A percentile compares a stretch with the other conserved stretches of the same genome.
phyloP scores from a whole-genome alignment of 2,113 vertebrate species.

The Anhinga rufa region DNA sequence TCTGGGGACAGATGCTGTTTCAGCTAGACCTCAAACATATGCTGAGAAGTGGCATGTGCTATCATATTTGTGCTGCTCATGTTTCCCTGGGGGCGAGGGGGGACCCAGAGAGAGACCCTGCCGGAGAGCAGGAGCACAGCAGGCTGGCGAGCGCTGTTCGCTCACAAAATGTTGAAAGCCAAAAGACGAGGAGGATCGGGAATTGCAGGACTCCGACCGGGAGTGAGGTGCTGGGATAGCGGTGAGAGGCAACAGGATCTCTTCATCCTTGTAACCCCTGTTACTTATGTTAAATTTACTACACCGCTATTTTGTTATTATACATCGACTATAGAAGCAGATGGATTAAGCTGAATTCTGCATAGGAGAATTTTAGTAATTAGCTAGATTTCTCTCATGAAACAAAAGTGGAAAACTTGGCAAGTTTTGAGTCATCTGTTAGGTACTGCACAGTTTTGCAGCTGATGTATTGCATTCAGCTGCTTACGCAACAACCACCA shows the following conservation, averaged over 20 bases:
- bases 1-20: not conserved
- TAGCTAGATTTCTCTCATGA: not conserved
- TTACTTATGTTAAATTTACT: not conserved
- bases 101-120: not conserved
- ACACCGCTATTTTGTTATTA: not conserved
- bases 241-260: not conserved
- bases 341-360: not conserved
- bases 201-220: rapidly evolving
- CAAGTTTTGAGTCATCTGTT: not conserved
- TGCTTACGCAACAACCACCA: not conserved
- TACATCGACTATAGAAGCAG: not conserved
- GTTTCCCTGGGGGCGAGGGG: not conserved
- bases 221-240: not conserved
- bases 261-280: not conserved
- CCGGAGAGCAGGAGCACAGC: not conserved
- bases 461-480: not conserved
- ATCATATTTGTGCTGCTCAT: not conserved
- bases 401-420: not conserved
- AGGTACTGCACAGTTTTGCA: not conserved
- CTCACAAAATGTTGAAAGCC: not conserved
- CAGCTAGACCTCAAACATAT: not conserved
- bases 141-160: not conserved
- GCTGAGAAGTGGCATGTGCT: not conserved
- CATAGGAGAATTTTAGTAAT: not conserved
- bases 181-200: not conserved